These are phyloP conservation scores for Choristoneura fumiferana DNA, from an alignment of 1,140 invertebrate species.

Conservation along the genomic window DNA sequence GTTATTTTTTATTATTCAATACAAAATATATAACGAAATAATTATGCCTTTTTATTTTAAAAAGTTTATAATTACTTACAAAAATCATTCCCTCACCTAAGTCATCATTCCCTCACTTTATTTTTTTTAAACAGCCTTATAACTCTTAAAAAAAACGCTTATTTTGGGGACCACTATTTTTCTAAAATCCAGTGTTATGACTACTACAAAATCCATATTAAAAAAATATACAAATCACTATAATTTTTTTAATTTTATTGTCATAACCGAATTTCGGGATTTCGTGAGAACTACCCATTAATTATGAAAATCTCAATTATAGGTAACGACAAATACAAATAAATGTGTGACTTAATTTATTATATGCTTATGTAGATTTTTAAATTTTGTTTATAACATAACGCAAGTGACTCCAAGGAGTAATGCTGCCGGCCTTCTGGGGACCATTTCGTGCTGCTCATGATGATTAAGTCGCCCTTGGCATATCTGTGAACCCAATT, in stretches of 20 bases:
- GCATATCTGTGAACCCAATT: too few species aligned
- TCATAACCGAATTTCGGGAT: neutral
- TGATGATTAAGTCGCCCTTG: too few species aligned
- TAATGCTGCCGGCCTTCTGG: too few species aligned
- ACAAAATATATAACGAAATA: neutral
- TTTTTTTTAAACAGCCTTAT: neutral
- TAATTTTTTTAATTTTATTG: neutral
- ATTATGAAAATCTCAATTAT: too few species aligned
- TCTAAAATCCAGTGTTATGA: neutral
- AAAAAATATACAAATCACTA: constrained; percentile 4
- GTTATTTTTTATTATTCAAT: neutral
- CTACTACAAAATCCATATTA: neutral
- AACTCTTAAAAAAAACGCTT: neutral
- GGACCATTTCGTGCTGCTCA: too few species aligned
- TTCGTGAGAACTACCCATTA: neutral
- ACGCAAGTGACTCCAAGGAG: too few species aligned
- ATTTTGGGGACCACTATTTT: neutral
- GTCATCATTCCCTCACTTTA: too few species aligned
- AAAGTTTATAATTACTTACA: neutral
- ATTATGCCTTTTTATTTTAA: neutral
- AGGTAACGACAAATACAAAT: too few species aligned
- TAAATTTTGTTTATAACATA: too few species aligned
- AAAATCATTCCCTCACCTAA: too few species aligned
- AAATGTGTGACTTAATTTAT: too few species aligned
- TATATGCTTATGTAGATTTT: too few species aligned